Conservation (phyloP, 2,888 invertebrate species). For the Andrena haemorrhoa region DNA sequence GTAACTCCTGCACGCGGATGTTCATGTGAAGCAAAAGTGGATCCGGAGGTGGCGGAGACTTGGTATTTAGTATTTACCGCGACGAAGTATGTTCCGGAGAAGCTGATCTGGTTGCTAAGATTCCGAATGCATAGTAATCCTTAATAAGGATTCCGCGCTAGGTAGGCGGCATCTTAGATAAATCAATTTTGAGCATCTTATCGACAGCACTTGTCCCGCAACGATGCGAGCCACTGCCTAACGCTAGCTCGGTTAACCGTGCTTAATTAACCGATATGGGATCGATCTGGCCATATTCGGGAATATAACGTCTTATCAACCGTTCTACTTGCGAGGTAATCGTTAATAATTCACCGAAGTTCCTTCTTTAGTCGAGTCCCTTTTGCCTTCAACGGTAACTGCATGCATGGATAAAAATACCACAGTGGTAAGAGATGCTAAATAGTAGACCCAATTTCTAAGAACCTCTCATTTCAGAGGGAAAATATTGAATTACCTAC, state of each 20-base stretch:
- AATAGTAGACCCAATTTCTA: too few species aligned
- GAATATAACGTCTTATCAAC: slow-evolving; percentile 7
- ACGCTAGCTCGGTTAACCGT: slow-evolving; percentile 44
- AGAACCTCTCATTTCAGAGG: too few species aligned
- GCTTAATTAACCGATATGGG: slow-evolving; percentile 42
- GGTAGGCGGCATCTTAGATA: slow-evolving; percentile 11
- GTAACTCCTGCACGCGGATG: neutral
- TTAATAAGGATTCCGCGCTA: neutral
- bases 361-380: too few species aligned
- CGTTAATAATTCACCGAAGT: neutral
- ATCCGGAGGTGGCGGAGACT: too few species aligned
- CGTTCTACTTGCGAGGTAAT: neutral
- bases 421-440: too few species aligned
- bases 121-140: neutral
- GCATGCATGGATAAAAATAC: too few species aligned
- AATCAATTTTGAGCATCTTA: slow-evolving; percentile 40
- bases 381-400: too few species aligned
- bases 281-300: slow-evolving; percentile 33
- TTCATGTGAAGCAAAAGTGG: too few species aligned
- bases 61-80: too few species aligned
- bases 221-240: slow-evolving; percentile 30
- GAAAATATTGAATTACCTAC: too few species aligned
- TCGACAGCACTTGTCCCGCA: slow-evolving; percentile 45
- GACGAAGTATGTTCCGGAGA: too few species aligned
- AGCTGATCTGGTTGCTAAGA: neutral